phyloP scores from a whole-genome alignment of 1,140 invertebrate species.

The Drosophila fuyamai region DNA sequence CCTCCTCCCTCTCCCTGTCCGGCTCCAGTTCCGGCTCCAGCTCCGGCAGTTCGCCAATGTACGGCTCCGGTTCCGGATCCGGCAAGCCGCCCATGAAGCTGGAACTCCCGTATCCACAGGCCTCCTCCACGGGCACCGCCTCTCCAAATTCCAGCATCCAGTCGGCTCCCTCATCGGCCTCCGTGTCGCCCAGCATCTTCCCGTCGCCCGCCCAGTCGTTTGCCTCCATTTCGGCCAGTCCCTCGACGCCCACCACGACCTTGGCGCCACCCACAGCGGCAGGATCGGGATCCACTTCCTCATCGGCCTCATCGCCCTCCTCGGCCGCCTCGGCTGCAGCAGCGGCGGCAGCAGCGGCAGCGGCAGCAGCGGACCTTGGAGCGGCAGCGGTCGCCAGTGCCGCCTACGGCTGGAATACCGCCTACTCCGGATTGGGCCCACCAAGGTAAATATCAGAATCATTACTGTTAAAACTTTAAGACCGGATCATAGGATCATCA shows the following conservation, averaged over 20 bases:
- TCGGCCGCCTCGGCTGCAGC: slow-evolving; percentile 45
- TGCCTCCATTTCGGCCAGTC: slow-evolving; percentile 72
- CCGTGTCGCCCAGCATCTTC: slow-evolving; percentile 79
- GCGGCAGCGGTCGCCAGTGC: slow-evolving; percentile 79
- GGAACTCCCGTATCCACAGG: slow-evolving; percentile 83
- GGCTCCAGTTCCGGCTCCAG: slow-evolving; percentile 33
- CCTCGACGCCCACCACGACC: slow-evolving; percentile 57
- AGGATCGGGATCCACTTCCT: slow-evolving; percentile 14
- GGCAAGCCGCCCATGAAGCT: slow-evolving; percentile 68
- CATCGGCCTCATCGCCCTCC: slow-evolving; percentile 29
- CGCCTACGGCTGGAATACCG: slow-evolving; percentile 78
- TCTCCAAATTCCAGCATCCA: slow-evolving; percentile 80
- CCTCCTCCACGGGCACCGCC: slow-evolving; percentile 81
- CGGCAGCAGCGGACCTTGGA: slow-evolving; percentile 70
- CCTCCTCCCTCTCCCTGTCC: slow-evolving; percentile 13
- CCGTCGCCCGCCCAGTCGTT: slow-evolving; percentile 79
- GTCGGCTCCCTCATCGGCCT: slow-evolving; percentile 77
- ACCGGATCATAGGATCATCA: too few species aligned
- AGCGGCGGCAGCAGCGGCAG: slow-evolving; percentile 63
- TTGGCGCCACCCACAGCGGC: slow-evolving; percentile 46
- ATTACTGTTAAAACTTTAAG: too few species aligned
- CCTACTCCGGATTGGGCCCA: slow-evolving; percentile 65
- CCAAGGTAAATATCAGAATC: slow-evolving; percentile 62
- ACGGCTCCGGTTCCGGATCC: slow-evolving; percentile 23
- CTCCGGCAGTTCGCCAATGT: slow-evolving; percentile 36